phyloP scores from a whole-genome alignment of 2,113 vertebrate genomes.

The Scophthalmus maximus region DNA sequence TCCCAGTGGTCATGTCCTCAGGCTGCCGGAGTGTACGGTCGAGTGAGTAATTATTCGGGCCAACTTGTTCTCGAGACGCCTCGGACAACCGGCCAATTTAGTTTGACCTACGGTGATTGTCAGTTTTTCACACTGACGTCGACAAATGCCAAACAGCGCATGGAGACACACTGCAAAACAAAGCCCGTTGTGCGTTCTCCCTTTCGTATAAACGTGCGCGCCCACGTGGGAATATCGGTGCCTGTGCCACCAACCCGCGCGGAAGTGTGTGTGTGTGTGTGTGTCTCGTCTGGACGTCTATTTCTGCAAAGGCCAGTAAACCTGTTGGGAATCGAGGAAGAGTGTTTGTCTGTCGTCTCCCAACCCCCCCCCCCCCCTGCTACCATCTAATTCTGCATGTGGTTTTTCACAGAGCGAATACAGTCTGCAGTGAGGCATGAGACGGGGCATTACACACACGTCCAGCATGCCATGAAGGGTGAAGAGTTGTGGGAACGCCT shows the following conservation, averaged over 20 bases:
- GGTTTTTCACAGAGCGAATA: slow-evolving; percentile 62
- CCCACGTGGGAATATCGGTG: background rate
- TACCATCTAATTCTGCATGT: slow-evolving; percentile 61
- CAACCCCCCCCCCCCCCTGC: background rate
- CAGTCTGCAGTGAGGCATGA: slow-evolving; percentile 68
- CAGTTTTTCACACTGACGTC: slow-evolving; percentile 51
- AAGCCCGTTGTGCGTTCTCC: slow-evolving; percentile 34
- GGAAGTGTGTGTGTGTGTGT: slow-evolving; percentile 1
- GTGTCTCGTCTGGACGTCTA: slow-evolving; percentile 18
- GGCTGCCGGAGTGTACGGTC: slow-evolving; percentile 2
- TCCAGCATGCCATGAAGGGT: slow-evolving; percentile 71
- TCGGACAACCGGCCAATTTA: slow-evolving; percentile 61
- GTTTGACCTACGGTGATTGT: slow-evolving; percentile 65
- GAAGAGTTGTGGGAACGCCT: slow-evolving; percentile 72
- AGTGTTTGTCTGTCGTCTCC: slow-evolving; percentile 41
- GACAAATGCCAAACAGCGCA: slow-evolving; percentile 64
- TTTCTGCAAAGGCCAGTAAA: slow-evolving; percentile 66
- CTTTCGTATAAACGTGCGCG: background rate
- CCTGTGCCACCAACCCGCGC: slow-evolving; percentile 22
- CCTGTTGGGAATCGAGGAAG: slow-evolving; percentile 53
- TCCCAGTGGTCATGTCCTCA: background rate
- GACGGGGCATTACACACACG: slow-evolving; percentile 71
- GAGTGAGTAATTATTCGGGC: slow-evolving; percentile 64
- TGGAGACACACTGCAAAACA: slow-evolving; percentile 60
- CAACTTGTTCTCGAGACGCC: slow-evolving; percentile 57